These are phyloP conservation scores for Naja naja DNA, from an alignment of 2,113 vertebrate species.

Conservation along the genomic window DNA sequence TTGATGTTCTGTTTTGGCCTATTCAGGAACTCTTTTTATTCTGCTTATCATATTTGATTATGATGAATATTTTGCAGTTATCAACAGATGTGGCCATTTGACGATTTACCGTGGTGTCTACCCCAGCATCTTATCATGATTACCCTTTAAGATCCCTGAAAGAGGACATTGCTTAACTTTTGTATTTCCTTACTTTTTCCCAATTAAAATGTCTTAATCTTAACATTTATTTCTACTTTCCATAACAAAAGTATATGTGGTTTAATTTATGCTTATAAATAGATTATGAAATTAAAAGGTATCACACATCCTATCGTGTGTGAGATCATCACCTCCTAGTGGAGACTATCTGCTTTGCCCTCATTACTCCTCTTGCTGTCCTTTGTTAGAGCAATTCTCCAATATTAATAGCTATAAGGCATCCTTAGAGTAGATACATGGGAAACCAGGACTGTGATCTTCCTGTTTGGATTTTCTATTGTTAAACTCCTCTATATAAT, in stretches of 20 bases:
- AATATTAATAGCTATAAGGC: not conserved
- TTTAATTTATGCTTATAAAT: not conserved
- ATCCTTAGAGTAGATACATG: not conserved
- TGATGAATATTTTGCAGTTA: not conserved
- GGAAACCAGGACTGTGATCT: not conserved
- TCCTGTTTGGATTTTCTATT: not conserved
- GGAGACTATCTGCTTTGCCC: not conserved
- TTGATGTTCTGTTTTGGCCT: conserved; percentile 20
- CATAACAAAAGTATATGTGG: not conserved
- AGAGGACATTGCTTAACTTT: not conserved
- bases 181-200: not conserved
- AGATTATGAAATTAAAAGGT: not conserved
- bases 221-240: not conserved
- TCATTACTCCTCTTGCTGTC: not conserved
- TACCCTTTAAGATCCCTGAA: not conserved
- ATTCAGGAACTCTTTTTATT: not conserved
- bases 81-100: not conserved
- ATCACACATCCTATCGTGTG: not conserved
- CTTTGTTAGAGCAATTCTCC: not conserved
- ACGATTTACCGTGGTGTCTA: not conserved
- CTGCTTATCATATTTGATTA: not conserved
- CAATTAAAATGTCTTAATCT: not conserved
- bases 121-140: not conserved
- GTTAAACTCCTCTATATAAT: not conserved
- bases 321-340: conserved; percentile 13